Percentiles rank a stretch among this genome's conserved stretches.
phyloP scores from a whole-genome alignment of 2,888 invertebrate genomes.

The Camptogramma bilineatum region DNA sequence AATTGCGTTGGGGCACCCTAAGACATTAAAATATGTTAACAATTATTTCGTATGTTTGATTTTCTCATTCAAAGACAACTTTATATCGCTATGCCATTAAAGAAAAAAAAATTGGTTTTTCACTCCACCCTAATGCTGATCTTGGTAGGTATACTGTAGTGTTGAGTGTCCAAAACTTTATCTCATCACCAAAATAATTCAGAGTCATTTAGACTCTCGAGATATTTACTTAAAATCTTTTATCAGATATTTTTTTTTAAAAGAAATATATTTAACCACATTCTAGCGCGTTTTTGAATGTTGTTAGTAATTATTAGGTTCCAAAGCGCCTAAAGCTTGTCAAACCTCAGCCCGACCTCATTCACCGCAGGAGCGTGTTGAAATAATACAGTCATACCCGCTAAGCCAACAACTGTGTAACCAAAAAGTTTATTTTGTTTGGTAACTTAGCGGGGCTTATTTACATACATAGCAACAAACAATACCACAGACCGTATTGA shows the following conservation, averaged over 20 bases:
- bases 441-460: slow-evolving; percentile 70
- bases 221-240: too few relatives aligned
- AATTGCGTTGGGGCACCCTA: too few relatives aligned
- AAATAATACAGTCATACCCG: slow-evolving; percentile 55
- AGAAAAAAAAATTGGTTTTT: too few relatives aligned
- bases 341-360: slow-evolving; percentile 45
- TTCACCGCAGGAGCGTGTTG: slow-evolving; percentile 46
- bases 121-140: too few relatives aligned
- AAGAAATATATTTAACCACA: neutral
- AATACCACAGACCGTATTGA: slow-evolving; percentile 25
- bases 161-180: too few relatives aligned
- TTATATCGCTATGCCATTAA: too few relatives aligned
- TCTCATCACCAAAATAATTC: too few relatives aligned
- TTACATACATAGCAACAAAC: slow-evolving; percentile 76
- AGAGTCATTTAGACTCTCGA: too few relatives aligned
- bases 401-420: slow-evolving; percentile 58
- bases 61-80: too few relatives aligned
- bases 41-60: too few relatives aligned
- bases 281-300: slow-evolving; percentile 6
- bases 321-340: slow-evolving; percentile 32
- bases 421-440: slow-evolving; percentile 77
- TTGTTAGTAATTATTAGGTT: slow-evolving; percentile 31
- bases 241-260: neutral
- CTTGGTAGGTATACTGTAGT: too few relatives aligned
- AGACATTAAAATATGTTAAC: too few relatives aligned